Conservation (phyloP, 2,888 invertebrate genomes). For the Trisateles emortualis region DNA sequence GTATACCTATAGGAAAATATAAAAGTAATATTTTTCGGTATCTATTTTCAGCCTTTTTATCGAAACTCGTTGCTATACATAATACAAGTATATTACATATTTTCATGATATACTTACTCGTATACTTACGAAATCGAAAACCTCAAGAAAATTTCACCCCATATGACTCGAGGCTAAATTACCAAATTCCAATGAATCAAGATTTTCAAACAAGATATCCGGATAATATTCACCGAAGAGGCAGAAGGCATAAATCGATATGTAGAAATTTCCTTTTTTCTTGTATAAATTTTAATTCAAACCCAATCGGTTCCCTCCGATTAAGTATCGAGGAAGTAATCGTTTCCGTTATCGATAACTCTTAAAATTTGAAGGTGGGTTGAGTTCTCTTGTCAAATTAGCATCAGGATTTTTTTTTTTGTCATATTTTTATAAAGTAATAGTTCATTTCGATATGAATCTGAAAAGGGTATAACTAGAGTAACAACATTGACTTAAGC, state of each 20-base stretch:
- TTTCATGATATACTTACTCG: too few relatives aligned
- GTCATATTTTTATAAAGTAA: slow-evolving; percentile 9
- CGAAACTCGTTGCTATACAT: too few relatives aligned
- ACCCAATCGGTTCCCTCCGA: slow-evolving; percentile 32
- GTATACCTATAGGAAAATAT: too few relatives aligned
- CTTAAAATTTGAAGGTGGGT: slow-evolving; percentile 23
- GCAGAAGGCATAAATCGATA: slow-evolving; percentile 9
- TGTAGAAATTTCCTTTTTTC: slow-evolving; percentile 14
- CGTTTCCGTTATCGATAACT: slow-evolving; percentile 45
- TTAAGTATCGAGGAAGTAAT: slow-evolving; percentile 31
- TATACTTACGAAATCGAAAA: neutral
- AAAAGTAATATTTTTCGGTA: too few relatives aligned
- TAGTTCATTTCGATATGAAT: slow-evolving; percentile 8
- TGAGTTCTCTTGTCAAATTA: slow-evolving; percentile 15
- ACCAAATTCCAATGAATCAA: slow-evolving; percentile 9
- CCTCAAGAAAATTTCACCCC: neutral
- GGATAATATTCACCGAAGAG: slow-evolving; percentile 6
- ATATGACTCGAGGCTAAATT: neutral
- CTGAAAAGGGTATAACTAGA: too few relatives aligned
- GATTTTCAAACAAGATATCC: slow-evolving; percentile 10
- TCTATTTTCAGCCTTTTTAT: too few relatives aligned
- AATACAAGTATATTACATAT: too few relatives aligned
- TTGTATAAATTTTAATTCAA: slow-evolving; percentile 34
- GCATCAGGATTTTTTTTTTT: slow-evolving; percentile 6
- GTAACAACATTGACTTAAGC: too few relatives aligned